phyloP scores from a whole-genome alignment of 2,888 invertebrate species.

The Hypena proboscidalis region DNA sequence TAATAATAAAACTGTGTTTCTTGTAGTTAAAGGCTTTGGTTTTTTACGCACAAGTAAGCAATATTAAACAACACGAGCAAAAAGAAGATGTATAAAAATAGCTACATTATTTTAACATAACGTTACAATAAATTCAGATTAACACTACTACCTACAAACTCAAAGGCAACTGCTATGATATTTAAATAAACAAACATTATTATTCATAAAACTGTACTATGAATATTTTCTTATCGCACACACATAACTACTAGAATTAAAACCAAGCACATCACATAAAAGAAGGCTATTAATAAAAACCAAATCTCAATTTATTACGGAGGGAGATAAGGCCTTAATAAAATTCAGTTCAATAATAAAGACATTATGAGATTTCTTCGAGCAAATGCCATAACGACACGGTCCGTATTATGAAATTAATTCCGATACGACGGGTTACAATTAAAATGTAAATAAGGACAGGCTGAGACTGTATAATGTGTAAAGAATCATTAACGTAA shows the following conservation, averaged over 20 bases:
- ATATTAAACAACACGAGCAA: no score
- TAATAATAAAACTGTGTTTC: no score
- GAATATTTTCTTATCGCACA: slow-evolving; percentile 3
- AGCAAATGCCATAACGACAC: slow-evolving; percentile 33
- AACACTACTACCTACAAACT: no score
- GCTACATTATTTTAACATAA: no score
- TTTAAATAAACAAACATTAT: no score
- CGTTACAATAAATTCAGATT: no score
- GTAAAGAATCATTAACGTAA: slow-evolving; percentile 35
- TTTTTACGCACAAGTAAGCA: no score
- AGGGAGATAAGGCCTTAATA: slow-evolving; percentile 35
- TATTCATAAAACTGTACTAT: no score
- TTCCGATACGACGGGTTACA: slow-evolving; percentile 58
- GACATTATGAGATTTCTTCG: slow-evolving; percentile 47
- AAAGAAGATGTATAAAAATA: no score
- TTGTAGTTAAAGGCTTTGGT: no score
- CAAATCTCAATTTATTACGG: slow-evolving; percentile 33
- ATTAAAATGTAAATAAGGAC: slow-evolving; percentile 75
- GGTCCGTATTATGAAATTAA: slow-evolving; percentile 60
- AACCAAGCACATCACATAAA: slow-evolving; percentile 5
- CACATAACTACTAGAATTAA: slow-evolving; percentile 11
- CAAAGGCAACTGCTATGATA: no score
- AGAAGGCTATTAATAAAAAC: slow-evolving; percentile 29
- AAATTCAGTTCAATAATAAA: slow-evolving; percentile 51
- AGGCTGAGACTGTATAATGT: slow-evolving; percentile 41